Conservation (phyloP, 2,113 vertebrate species). For the Pygathrix nemaeus region DNA sequence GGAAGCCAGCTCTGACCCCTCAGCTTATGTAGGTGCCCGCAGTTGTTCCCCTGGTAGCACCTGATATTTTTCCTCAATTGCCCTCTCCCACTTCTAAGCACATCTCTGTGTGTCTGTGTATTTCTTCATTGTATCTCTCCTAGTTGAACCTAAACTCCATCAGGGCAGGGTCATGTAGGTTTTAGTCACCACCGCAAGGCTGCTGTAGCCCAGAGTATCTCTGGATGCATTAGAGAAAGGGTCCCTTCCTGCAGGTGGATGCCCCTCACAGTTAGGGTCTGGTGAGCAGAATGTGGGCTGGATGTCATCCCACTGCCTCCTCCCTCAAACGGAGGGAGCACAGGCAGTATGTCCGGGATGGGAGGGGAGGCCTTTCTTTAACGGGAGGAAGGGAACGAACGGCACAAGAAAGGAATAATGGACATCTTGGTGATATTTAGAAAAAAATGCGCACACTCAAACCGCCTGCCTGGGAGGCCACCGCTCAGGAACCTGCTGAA, state of each 20-base stretch:
- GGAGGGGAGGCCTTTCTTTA: neutral
- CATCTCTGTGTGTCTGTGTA: neutral
- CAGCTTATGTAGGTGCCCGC: neutral
- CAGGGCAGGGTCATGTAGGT: too few relatives aligned
- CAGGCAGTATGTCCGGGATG: neutral
- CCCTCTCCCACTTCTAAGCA: neutral
- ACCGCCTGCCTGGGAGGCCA: neutral
- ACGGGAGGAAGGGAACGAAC: neutral
- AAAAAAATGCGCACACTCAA: neutral
- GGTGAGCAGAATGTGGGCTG: neutral
- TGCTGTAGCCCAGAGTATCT: neutral
- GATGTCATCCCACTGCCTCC: neutral
- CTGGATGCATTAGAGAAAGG: neutral
- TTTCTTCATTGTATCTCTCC: neutral
- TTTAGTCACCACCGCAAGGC: neutral
- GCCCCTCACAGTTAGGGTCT: neutral
- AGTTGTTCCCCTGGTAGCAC: neutral
- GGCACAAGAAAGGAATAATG: neutral
- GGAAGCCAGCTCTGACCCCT: neutral
- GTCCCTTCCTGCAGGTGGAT: neutral
- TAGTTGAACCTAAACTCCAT: neutral
- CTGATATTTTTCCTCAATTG: neutral
- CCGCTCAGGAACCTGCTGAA: neutral
- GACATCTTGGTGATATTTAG: neutral
- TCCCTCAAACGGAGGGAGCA: neutral